phyloP scores from a whole-genome alignment of 2,797 vertebrate genomes.

The Eutrigla gurnardus region DNA sequence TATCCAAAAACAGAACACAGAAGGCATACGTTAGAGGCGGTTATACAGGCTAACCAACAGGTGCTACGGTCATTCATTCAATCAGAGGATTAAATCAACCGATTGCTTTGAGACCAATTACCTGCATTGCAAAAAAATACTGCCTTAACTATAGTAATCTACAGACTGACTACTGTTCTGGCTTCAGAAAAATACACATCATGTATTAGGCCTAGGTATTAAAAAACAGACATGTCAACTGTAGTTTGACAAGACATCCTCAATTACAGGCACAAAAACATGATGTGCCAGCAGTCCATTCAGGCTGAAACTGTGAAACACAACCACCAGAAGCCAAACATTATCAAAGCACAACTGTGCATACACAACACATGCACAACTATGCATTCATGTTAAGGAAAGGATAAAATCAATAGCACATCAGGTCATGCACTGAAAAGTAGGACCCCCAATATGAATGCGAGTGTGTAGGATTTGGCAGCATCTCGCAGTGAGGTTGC shows the following conservation, averaged over 20 bases:
- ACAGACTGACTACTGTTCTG: not conserved
- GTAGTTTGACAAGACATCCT: conserved; percentile 2
- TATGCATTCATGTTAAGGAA: not conserved
- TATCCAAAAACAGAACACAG: conserved; percentile 32
- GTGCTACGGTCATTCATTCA: conserved; percentile 1
- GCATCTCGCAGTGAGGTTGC: no score
- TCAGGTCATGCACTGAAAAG: not conserved
- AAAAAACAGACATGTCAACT: not conserved
- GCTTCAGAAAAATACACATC: not conserved
- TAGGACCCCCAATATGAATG: not conserved
- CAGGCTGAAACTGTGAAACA: not conserved
- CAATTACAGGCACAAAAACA: conserved; percentile 6
- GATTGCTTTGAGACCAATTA: conserved; percentile 3
- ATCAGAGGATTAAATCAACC: conserved; percentile 3
- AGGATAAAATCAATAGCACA: not conserved
- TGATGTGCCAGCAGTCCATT: conserved; percentile 13
- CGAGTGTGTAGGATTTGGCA: no score
- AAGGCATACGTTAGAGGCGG: not conserved
- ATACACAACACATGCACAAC: not conserved
- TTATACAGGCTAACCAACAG: not conserved
- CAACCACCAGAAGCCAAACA: not conserved
- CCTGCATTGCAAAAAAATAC: not conserved
- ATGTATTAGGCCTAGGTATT: not conserved
- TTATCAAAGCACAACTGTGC: not conserved
- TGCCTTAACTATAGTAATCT: not conserved